Conservation (phyloP, 1,140 invertebrate species). For the Pentalonia nigronervosa region DNA sequence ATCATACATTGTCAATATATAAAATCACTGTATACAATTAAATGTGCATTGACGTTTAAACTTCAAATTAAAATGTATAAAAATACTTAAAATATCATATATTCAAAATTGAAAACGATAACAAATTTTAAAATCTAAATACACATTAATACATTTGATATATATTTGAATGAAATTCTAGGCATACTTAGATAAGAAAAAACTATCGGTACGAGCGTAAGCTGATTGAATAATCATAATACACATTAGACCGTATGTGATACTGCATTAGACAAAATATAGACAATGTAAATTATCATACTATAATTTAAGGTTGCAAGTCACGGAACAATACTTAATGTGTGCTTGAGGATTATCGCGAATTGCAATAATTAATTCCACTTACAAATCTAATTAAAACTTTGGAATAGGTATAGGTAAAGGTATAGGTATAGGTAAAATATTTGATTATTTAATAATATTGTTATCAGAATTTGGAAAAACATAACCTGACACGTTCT, state of each 20-base stretch:
- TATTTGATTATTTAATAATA: not conserved
- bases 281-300: not conserved
- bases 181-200: not conserved
- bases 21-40: not conserved
- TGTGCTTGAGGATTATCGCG: not conserved
- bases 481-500: not conserved
- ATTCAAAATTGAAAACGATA: not conserved
- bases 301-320: not conserved
- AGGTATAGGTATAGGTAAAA: not conserved
- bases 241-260: too few relatives aligned
- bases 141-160: not conserved
- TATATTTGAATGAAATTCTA: not conserved
- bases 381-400: not conserved
- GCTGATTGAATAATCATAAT: not conserved
- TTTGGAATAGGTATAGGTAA: not conserved
- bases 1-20: constrained; percentile 34
- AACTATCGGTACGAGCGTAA: not conserved
- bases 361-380: not conserved
- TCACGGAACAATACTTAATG: not conserved
- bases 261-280: too few relatives aligned
- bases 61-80: not conserved
- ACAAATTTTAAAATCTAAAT: not conserved
- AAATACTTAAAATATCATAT: not conserved
- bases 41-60: not conserved
- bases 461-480: not conserved